Evolutionary conservation across 2,797 vertebrate genomes (phyloP), one percentile per base, ranked within the genome.

Genomic region (Poeciliopsis turneri): DNA sequence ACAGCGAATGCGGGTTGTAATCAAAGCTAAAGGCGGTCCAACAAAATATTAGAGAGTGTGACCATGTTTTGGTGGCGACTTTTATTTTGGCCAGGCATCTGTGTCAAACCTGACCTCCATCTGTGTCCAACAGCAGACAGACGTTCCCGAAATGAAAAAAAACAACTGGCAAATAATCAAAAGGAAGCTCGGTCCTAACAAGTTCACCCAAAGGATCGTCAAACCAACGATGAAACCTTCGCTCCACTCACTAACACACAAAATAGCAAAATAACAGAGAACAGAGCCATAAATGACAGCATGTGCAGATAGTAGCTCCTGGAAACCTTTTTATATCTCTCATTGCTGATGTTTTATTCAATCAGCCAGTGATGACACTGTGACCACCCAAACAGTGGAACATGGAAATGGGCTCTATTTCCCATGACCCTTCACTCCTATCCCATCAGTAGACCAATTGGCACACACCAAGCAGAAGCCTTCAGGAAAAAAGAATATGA

Each of bases 351-450:
- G 86, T 86, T 93, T 92, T 92, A 92, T 91, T 90, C 86, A 84
- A 46, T 68, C 76, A 77, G 25, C 47, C 47, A 57, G 18, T 36
- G 71, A 77, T 33, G 57, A 78, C 78, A 83, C 47, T 74, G 76
- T 68, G 61, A 78, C 72, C 77, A 51, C 80, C 77, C 43, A 73
- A 77, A 81, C 68, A 76, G 74, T 16, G 46, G 53, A 81, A 85
- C 61, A 70, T 39, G 73, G 64, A 92, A 89, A 93, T 91, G 86
- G 90, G 86, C 86, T 85, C 87, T 82, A 92, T 92, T 92, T 93
- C 88, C 88, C 73, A 79, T 92, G 86, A 93, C 91, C 92, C 88
- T 76, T 80, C 77, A 36, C 83, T 90, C 88, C 28, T 4, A 66
- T 23, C 30, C 61, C 61, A 66, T 66, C 33, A 36, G 7, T 16